These are phyloP conservation scores for Armadillidium nasatum DNA, from an alignment of 1,140 invertebrate genomes.

Conservation along the genomic window DNA sequence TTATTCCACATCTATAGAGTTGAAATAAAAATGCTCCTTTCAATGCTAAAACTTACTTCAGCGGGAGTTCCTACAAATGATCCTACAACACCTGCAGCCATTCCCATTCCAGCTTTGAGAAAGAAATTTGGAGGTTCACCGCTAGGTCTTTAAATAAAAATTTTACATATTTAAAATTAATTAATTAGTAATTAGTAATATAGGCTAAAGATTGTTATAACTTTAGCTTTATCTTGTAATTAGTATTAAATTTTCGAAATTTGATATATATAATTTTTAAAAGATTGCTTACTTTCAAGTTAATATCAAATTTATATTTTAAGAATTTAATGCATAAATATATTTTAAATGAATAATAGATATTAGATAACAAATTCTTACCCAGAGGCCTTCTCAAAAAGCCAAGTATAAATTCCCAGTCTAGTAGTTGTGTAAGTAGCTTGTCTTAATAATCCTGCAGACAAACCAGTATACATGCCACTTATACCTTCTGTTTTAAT, in stretches of 20 bases:
- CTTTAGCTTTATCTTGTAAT: no score
- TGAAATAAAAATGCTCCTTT: no score
- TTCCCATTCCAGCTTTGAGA: conserved; percentile 65
- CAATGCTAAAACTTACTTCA: conserved; percentile 56
- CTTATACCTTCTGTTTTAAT: conserved; percentile 80
- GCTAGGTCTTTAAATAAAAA: conserved; percentile 46
- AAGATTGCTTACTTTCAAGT: no score
- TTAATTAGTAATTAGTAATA: no score
- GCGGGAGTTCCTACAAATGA: conserved; percentile 92
- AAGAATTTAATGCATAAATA: no score
- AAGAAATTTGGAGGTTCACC: conserved; percentile 62
- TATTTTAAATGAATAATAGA: no score
- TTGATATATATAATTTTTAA: no score
- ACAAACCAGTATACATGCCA: conserved; percentile 82
- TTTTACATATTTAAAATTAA: no score
- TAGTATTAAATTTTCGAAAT: no score
- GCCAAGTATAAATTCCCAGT: conserved; percentile 87
- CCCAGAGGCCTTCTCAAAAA: conserved; percentile 76
- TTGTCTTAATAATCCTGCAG: conserved; percentile 85
- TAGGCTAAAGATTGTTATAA: no score
- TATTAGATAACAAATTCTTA: conserved; percentile 47
- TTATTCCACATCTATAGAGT: no score
- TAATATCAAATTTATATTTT: no score
- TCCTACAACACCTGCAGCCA: conserved; percentile 77
- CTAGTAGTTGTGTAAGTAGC: conserved; percentile 97